Percentiles rank a stretch among this genome's conserved stretches.
phyloP scores from a whole-genome alignment of 1,140 invertebrate genomes.

The Hyphantria cunea region DNA sequence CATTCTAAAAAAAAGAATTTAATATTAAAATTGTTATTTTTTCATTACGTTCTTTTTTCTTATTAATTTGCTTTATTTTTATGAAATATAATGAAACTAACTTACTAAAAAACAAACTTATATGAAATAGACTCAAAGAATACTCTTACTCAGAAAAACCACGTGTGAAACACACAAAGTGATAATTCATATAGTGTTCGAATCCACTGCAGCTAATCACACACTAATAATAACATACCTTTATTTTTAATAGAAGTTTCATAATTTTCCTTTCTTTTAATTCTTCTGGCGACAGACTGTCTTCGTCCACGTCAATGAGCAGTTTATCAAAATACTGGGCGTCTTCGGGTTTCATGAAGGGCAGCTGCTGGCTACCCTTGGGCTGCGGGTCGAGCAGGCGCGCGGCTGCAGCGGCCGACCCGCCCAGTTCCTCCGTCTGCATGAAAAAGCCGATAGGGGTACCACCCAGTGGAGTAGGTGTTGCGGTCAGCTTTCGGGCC shows the following conservation, averaged over 20 bases:
- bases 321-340: conserved; percentile 99
- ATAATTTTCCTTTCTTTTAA: conserved; percentile 99
- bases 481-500: conserved; percentile 97
- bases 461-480: conserved; percentile 97
- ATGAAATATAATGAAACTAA: too few relatives aligned
- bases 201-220: too few relatives aligned
- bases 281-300: conserved; percentile 96
- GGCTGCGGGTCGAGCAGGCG: conserved; percentile 98
- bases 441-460: conserved; percentile 98
- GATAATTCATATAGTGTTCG: too few relatives aligned
- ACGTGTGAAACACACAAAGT: too few relatives aligned
- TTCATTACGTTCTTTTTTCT: background rate
- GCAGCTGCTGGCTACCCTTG: conserved; percentile 93
- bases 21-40: background rate
- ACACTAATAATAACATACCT: conserved; percentile 72
- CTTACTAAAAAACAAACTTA: too few relatives aligned
- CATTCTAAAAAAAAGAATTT: conserved; percentile 85
- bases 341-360: conserved; percentile 99
- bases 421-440: conserved; percentile 91
- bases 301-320: conserved; percentile 98
- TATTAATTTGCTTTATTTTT: too few relatives aligned
- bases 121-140: too few relatives aligned
- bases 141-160: too few relatives aligned
- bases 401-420: conserved; percentile 86
- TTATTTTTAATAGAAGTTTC: conserved; percentile 99